A percentile compares a stretch with the other conserved stretches of the same genome.
Evolutionary conservation across 2,888 invertebrate genomes (phyloP).

Genomic region (Pteria penguin): DNA sequence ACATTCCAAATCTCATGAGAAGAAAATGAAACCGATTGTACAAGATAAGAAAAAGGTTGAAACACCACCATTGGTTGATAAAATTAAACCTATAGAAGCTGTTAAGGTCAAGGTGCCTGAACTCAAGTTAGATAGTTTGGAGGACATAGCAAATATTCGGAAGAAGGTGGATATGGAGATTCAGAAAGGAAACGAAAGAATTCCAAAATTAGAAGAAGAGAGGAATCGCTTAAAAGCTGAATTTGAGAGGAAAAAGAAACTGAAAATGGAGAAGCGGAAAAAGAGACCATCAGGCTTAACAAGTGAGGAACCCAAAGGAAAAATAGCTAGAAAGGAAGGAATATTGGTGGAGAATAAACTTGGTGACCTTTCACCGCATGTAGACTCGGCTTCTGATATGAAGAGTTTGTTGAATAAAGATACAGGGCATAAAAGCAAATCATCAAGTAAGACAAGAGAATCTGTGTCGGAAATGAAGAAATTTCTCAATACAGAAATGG

Average conservation of each 20-base stretch:
- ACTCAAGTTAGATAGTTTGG: constrained; percentile 16
- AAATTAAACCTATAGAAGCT: not conserved
- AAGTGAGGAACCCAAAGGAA: not conserved
- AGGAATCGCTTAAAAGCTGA: not conserved
- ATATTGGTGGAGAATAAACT: not conserved
- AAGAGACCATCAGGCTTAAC: constrained; percentile 1
- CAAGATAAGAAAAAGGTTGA: not conserved
- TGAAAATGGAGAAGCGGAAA: constrained; percentile 8
- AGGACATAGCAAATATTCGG: constrained; percentile 21
- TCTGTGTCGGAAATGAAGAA: not conserved
- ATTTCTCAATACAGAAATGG: not conserved
- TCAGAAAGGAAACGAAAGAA: constrained; percentile 17
- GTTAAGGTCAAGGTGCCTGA: constrained; percentile 5
- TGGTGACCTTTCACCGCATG: constrained; percentile 8
- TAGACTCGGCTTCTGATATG: constrained; percentile 55
- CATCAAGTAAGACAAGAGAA: not conserved
- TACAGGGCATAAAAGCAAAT: constrained; percentile 17
- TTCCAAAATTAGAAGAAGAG: not conserved
- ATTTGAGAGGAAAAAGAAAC: not conserved
- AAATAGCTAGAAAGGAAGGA: not conserved
- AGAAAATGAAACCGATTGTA: not conserved
- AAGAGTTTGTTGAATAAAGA: constrained; percentile 51
- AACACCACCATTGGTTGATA: not conserved
- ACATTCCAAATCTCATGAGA: not conserved
- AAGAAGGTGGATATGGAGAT: constrained; percentile 12